phyloP scores from a whole-genome alignment of 2,888 invertebrate species.

The Lasioglossum morio region DNA sequence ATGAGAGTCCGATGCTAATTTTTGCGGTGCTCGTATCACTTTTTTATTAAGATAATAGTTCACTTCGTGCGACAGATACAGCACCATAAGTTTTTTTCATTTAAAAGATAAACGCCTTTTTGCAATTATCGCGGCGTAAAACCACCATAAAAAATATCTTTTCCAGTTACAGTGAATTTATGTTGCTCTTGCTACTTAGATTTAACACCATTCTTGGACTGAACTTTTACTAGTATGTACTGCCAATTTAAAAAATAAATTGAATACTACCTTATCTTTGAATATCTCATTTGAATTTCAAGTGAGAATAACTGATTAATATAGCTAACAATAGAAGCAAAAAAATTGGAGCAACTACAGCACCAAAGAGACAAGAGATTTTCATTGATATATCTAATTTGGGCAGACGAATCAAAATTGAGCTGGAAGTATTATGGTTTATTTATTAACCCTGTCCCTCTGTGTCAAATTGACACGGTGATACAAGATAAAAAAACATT shows the following conservation, averaged over 20 bases:
- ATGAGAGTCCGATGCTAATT: not conserved
- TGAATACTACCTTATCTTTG: not conserved
- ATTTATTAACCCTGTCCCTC: no score
- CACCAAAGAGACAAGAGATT: not conserved
- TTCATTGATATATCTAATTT: not conserved
- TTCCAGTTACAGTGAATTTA: not conserved
- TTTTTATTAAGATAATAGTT: not conserved
- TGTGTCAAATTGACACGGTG: no score
- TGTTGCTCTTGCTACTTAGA: not conserved
- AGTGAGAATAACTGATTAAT: not conserved
- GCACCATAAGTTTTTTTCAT: not conserved
- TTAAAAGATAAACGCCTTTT: not conserved
- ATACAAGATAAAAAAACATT: no score
- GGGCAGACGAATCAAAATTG: not conserved
- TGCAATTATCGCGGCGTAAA: not conserved
- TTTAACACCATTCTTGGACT: not conserved
- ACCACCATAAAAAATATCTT: not conserved
- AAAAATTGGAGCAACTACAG: not conserved
- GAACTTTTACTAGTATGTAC: not conserved
- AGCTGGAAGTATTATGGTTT: not conserved
- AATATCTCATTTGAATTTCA: no score
- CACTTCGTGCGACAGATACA: not conserved
- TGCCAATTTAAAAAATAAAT: not conserved
- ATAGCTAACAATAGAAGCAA: not conserved
- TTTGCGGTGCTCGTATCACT: slow-evolving; percentile 10